Evolutionary conservation across 2,797 vertebrate genomes (phyloP).

Genomic region (Ammospiza maritima): DNA sequence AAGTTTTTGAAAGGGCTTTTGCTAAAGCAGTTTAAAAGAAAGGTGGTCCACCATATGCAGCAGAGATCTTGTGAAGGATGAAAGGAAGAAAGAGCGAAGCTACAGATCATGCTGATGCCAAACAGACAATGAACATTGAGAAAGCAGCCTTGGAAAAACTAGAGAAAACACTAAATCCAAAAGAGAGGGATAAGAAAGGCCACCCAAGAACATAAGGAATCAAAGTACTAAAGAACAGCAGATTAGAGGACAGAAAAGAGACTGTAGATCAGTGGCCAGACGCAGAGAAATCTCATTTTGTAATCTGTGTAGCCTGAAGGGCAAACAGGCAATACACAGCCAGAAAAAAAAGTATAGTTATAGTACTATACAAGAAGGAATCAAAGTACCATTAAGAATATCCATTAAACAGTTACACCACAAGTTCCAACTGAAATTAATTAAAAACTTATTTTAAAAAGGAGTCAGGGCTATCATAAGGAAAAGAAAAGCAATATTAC

Average conservation of each 20-base stretch:
- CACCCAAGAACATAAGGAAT: constrained; percentile 68
- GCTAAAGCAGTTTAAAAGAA: constrained; percentile 68
- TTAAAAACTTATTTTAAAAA: neutral
- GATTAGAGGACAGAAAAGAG: constrained; percentile 67
- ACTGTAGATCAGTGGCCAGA: constrained; percentile 57
- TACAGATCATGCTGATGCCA: constrained; percentile 67
- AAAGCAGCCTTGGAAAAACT: constrained; percentile 47
- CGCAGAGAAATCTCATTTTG: constrained; percentile 55
- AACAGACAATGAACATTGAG: constrained; percentile 73
- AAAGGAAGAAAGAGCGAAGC: constrained; percentile 61
- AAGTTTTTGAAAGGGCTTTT: constrained; percentile 66
- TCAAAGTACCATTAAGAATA: constrained; percentile 25
- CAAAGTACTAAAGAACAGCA: constrained; percentile 70
- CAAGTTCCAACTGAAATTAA: neutral
- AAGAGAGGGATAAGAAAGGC: constrained; percentile 66
- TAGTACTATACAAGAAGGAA: constrained; percentile 19
- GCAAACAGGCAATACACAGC: constrained; percentile 41
- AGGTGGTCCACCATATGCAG: constrained; percentile 64
- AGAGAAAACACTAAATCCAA: constrained; percentile 66
- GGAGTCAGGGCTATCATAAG: neutral
- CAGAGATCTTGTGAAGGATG: constrained; percentile 68
- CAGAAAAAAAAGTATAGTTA: neutral
- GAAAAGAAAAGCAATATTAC: neutral
- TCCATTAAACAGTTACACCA: neutral
- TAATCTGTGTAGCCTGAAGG: constrained; percentile 48